Evolutionary conservation across 1,140 invertebrate species (phyloP).

Genomic region (Drosophila subobscura): DNA sequence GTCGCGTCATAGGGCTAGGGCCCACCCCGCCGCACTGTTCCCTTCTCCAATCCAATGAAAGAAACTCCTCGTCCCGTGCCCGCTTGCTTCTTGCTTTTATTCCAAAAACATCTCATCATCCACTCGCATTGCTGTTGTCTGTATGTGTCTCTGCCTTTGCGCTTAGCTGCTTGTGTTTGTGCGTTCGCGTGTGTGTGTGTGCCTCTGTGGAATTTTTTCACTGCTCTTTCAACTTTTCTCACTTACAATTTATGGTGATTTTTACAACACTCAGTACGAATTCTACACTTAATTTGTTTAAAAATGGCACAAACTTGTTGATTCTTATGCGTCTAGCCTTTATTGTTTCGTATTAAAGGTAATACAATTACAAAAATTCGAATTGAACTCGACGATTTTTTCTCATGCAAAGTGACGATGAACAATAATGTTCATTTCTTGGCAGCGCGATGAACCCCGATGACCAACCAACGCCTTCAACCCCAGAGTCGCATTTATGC

Average conservation of each 20-base stretch:
- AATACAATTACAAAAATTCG: constrained; percentile 73
- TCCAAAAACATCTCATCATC: constrained; percentile 79
- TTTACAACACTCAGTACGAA: constrained; percentile 72
- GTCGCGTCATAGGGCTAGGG: constrained; percentile 58
- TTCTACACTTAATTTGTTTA: constrained; percentile 68
- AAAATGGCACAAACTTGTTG: constrained; percentile 78
- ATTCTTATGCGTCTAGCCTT: constrained; percentile 70
- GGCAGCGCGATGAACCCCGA: constrained; percentile 58
- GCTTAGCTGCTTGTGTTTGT: constrained; percentile 26
- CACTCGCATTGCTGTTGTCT: constrained; percentile 61
- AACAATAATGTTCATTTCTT: constrained; percentile 56
- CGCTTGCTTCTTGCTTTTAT: constrained; percentile 26
- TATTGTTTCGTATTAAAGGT: constrained; percentile 68
- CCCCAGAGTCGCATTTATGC: constrained; percentile 40
- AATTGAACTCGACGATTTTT: constrained; percentile 69
- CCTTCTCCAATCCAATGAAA: constrained; percentile 5
- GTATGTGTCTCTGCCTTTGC: constrained; percentile 50
- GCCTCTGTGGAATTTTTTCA: constrained; percentile 80
- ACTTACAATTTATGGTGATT: constrained; percentile 72
- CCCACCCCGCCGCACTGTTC: constrained; percentile 31
- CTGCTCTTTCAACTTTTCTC: constrained; percentile 66
- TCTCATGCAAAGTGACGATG: constrained; percentile 80
- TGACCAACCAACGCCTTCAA: constrained; percentile 77
- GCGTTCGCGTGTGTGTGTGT: constrained; percentile 45
- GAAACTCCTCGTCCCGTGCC: constrained; percentile 39